Conservation (phyloP, 2,888 invertebrate genomes). For the Neuroscelio doddi region DNA sequence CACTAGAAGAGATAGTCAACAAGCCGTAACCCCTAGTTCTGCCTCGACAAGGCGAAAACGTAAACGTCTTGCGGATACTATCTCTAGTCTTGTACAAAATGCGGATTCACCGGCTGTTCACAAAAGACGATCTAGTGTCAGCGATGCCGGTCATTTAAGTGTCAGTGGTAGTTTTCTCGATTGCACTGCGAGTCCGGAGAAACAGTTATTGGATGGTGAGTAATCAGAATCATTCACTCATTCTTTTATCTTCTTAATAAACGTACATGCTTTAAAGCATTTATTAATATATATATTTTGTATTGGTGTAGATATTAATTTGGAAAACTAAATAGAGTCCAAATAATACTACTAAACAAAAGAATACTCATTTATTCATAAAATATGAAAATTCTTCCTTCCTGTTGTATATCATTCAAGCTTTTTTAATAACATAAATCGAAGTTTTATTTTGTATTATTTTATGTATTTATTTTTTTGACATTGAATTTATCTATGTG, state of each 20-base stretch:
- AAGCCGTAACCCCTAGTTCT: slow-evolving; percentile 71
- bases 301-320: too few relatives aligned
- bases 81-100: slow-evolving; percentile 75
- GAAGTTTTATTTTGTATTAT: too few relatives aligned
- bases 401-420: slow-evolving; percentile 54
- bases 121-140: slow-evolving; percentile 89
- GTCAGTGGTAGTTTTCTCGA: slow-evolving; percentile 92
- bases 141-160: slow-evolving; percentile 88
- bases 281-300: slow-evolving; percentile 6
- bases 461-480: too few relatives aligned
- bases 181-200: slow-evolving; percentile 88
- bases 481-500: too few relatives aligned
- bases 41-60: slow-evolving; percentile 82
- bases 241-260: too few relatives aligned
- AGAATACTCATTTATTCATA: too few relatives aligned
- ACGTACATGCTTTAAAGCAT: too few relatives aligned
- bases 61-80: slow-evolving; percentile 81
- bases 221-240: slow-evolving; percentile 13
- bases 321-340: too few relatives aligned
- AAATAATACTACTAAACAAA: too few relatives aligned
- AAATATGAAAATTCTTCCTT: slow-evolving; percentile 52
- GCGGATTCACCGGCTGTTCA: slow-evolving; percentile 75
- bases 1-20: slow-evolving; percentile 67
- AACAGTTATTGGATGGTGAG: slow-evolving; percentile 71
- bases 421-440: too few relatives aligned